phyloP scores from a whole-genome alignment of 2,888 invertebrate species.

The Melinopterus prodromus region DNA sequence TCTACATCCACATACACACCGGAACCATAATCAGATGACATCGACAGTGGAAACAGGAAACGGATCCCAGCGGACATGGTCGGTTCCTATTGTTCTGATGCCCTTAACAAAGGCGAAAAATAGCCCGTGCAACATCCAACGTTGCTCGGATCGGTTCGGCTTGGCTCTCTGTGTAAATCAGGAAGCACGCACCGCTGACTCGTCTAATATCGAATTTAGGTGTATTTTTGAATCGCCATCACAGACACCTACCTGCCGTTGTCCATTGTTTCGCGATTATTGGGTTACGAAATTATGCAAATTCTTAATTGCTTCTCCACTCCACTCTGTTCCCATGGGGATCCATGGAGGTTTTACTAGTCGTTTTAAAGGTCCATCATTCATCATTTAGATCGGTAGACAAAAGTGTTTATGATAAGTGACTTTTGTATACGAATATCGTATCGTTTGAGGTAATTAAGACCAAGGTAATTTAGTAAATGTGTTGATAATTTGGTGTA shows the following conservation, averaged over 20 bases:
- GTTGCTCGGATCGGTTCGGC: slow-evolving; percentile 41
- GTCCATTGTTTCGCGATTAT: slow-evolving; percentile 36
- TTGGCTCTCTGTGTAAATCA: slow-evolving; percentile 42
- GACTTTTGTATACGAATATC: neutral
- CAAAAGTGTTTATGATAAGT: neutral
- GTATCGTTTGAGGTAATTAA: neutral
- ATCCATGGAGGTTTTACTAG: neutral
- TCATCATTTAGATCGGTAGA: neutral
- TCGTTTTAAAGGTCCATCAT: neutral
- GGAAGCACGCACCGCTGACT: slow-evolving; percentile 51
- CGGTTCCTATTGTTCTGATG: slow-evolving; percentile 33
- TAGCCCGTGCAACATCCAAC: slow-evolving; percentile 6
- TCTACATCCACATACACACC: slow-evolving; percentile 23
- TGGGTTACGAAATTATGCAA: slow-evolving; percentile 36
- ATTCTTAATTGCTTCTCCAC: slow-evolving; percentile 32
- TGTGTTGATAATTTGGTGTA: neutral
- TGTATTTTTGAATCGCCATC: slow-evolving; percentile 37
- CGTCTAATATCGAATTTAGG: slow-evolving; percentile 49
- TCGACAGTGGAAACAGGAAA: slow-evolving; percentile 35
- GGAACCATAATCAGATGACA: slow-evolving; percentile 35
- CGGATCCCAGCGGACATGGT: slow-evolving; percentile 28
- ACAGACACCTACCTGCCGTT: slow-evolving; percentile 13
- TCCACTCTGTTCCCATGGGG: neutral
- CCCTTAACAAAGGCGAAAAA: slow-evolving; percentile 11
- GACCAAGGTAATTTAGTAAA: neutral